Base-by-base conservation (phyloP, 1,140 invertebrate species). In the Pseudoatta argentina region DNA sequence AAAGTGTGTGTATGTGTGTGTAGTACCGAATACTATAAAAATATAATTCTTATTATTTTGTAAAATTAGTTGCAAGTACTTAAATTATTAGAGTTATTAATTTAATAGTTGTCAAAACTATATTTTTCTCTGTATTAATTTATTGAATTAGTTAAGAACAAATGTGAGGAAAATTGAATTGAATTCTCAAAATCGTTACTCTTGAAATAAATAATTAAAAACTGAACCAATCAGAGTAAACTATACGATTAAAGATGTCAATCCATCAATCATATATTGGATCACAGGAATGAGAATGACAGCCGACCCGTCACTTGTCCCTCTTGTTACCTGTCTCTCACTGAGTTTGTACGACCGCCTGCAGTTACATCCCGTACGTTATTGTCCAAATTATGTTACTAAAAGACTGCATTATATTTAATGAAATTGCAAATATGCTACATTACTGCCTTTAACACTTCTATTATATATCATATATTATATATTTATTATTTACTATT, bases 241-340 rank as follows among this genome's bases (percentile, higher is more conserved):
- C 18, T 2, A 3, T 48, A 27, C 39, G 55, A 73, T 83, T 55
- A 63, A 73, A 75, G 24, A 61, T 61, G 69, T 83, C 79, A n/a
- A 82, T 59, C 27, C 64, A 71, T 82, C 78, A 24, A 44, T 69
- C 78, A 57, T 16, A 57, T 81, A 69, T 81, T 18, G 24, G n/a
- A 73, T 83, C 51, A 83, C 34, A 48, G 67, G 44, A 44, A 75
- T 55, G n/a, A 73, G 44, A 75, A 34, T 63, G 79, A 51, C 69
- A 81, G 34, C n/a, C 48, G 30, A 71, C 63, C 51, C 27, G 24
- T 61, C 39, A 30, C 48, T 48, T 81, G 63, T 69, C 48, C 2
- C 53, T 10, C 39, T 44, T 44, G 64, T 59, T 71, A 61, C 12
- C 53, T 61, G 39, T 82, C 69, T 34, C 57, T 73, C 79, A 61